Evolutionary conservation across 2,888 invertebrate species (phyloP).

Genomic region (Zaprionus obscuricornis): DNA sequence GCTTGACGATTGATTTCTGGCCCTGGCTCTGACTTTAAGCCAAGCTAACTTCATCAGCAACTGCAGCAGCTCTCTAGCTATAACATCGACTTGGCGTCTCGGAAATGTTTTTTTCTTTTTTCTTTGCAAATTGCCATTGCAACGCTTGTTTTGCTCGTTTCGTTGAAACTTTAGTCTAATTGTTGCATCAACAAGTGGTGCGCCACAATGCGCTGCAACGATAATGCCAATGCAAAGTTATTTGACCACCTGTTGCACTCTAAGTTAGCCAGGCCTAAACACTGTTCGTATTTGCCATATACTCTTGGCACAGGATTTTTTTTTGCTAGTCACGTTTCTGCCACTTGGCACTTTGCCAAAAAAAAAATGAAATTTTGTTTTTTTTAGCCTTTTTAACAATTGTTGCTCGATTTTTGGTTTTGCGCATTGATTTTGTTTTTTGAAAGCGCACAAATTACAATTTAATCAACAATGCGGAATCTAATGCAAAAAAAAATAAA

Average conservation of each 20-base stretch:
- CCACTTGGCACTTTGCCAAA: constrained; percentile 73
- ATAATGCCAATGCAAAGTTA: constrained; percentile 45
- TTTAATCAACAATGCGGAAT: constrained; percentile 46
- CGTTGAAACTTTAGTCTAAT: constrained; percentile 73
- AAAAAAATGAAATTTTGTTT: constrained; percentile 15
- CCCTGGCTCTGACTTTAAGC: constrained; percentile 32
- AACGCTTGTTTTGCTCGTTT: constrained; percentile 58
- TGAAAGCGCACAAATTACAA: constrained; percentile 39
- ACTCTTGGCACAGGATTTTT: constrained; percentile 42
- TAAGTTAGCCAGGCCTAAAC: constrained; percentile 30
- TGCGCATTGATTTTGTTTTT: constrained; percentile 31
- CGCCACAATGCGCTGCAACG: constrained; percentile 26
- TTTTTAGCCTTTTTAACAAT: constrained; percentile 16
- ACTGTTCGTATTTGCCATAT: constrained; percentile 19
- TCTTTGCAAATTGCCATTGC: constrained; percentile 64
- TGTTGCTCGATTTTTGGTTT: constrained; percentile 12
- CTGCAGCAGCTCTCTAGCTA: too few species aligned
- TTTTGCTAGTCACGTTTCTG: constrained; percentile 76
- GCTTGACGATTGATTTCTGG: constrained; percentile 73
- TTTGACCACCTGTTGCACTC: constrained; percentile 73
- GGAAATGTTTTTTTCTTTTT: too few species aligned
- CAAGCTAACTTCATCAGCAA: background rate
- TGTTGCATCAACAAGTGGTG: constrained; percentile 67
- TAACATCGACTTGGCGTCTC: constrained; percentile 9
- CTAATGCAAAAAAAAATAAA: constrained; percentile 23